Base-by-base conservation (phyloP, 2,888 invertebrate genomes). In the Lasioglossum calceatum region DNA sequence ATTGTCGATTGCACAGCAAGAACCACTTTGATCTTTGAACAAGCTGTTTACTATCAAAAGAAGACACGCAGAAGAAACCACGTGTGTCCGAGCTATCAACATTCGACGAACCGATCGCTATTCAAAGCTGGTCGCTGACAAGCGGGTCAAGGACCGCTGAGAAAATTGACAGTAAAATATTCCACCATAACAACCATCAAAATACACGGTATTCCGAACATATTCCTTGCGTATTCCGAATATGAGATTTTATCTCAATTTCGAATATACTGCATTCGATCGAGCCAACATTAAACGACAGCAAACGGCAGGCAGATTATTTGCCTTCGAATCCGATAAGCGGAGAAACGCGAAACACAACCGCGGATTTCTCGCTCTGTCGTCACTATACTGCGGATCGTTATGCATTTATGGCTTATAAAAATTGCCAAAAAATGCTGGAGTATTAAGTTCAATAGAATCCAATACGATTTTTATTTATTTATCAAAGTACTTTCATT, bases 121-220 rank as follows among this genome's bases (percentile, higher is more conserved):
- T 93, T 91, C 92, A 79, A n/a, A 39, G 32, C 54, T 64, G 74
- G 71, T 71, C 8, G 54, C 76, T 67, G 36, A 64, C 84, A 91
- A 89, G 83, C 87, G 79, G 93, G 92, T 92, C 93, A 93, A 92
- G 93, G 93, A 81, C 75, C 79, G 50, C 85, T 88, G 82, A 4
- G 78, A 84, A 85, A 91, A 91, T 90, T 73, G 76, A 54, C 19
- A 19, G 64, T 67, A 64, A 64, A 64, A 32, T 32, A 36, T 27
- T 32, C 19, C 32, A 36, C 16, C 32, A 16, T 19, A 64, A 27
- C 32, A 64, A 36, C 64, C 58, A n/a, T 58, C 4, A 1, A n/a
- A 12, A 58, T 58, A n/a, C n/a, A 58, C 4, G n/a, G 4, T 10
- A 12, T 23, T 58, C 4, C 58, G 10, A 58, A 12, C 12, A 12